A percentile compares a stretch with the other conserved stretches of the same genome.
phyloP scores from a whole-genome alignment of 2,888 invertebrate species.

The Criorhina ranunculi region DNA sequence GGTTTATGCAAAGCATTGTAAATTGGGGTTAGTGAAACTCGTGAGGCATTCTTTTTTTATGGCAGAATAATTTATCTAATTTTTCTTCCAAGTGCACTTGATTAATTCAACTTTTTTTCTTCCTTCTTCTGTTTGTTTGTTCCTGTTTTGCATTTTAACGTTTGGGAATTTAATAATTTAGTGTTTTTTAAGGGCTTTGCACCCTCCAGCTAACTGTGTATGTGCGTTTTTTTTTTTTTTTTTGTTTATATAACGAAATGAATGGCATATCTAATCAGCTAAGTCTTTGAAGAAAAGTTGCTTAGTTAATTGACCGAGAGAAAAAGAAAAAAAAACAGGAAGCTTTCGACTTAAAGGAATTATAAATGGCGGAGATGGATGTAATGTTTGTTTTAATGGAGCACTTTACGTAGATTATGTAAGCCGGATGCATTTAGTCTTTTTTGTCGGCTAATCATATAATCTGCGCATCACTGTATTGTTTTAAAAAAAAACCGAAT shows the following conservation, averaged over 20 bases:
- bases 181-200: background rate
- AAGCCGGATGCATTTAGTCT: too few species aligned
- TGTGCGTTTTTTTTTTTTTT: too few species aligned
- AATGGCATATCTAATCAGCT: constrained; percentile 11
- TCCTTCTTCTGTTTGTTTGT: background rate
- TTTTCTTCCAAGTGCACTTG: constrained; percentile 52
- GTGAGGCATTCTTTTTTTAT: constrained; percentile 54
- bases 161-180: constrained; percentile 18
- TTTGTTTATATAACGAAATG: background rate
- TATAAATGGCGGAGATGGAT: too few species aligned
- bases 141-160: constrained; percentile 29
- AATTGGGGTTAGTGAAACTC: constrained; percentile 62
- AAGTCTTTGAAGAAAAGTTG: background rate
- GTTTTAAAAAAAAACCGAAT: too few species aligned
- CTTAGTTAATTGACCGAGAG: background rate
- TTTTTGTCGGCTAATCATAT: too few species aligned
- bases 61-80: constrained; percentile 60
- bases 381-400: too few species aligned
- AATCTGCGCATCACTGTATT: too few species aligned
- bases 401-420: too few species aligned
- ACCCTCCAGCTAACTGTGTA: too few species aligned
- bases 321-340: background rate
- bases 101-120: constrained; percentile 53
- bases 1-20: constrained; percentile 66
- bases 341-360: background rate